phyloP scores from a whole-genome alignment of 2,797 vertebrate genomes.

The Gymnoscopelus microlampas region DNA sequence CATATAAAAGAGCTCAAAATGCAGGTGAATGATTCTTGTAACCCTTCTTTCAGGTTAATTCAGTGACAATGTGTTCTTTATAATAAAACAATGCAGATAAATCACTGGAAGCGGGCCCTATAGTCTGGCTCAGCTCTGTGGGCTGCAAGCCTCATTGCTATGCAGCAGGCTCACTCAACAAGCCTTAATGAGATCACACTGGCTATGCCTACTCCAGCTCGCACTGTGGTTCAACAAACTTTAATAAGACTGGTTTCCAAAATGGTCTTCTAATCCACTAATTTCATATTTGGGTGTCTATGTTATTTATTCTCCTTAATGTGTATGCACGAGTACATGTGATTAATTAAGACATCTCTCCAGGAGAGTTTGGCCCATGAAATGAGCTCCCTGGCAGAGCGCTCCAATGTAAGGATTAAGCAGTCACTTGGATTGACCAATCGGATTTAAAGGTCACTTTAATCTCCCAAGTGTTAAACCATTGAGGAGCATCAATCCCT shows the following conservation, averaged over 20 bases:
- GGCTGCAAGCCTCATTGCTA: constrained; percentile 62
- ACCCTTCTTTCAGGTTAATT: constrained; percentile 14
- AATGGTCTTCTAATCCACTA: constrained; percentile 47
- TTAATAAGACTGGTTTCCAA: constrained; percentile 43
- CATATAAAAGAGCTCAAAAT: not conserved
- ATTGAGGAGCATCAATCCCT: constrained; percentile 59
- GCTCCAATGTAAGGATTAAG: constrained; percentile 68
- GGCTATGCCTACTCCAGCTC: constrained; percentile 37
- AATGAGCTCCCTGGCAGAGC: constrained; percentile 33
- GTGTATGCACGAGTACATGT: constrained; percentile 37
- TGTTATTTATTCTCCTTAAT: constrained; percentile 35
- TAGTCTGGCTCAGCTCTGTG: constrained; percentile 39
- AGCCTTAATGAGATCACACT: constrained; percentile 69
- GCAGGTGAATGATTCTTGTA: constrained; percentile 15
- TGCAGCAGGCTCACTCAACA: constrained; percentile 50
- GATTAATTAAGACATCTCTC: constrained; percentile 59
- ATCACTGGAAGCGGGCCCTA: constrained; percentile 43
- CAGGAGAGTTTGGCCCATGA: constrained; percentile 27
- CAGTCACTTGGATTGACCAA: constrained; percentile 67
- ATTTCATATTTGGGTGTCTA: constrained; percentile 51
- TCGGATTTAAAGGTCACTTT: constrained; percentile 81
- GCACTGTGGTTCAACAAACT: constrained; percentile 32
- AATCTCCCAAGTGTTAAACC: constrained; percentile 75
- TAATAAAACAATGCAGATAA: constrained; percentile 36
- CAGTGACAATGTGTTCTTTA: constrained; percentile 25